These are phyloP conservation scores for Platycheirus albimanus DNA, from an alignment of 2,888 invertebrate species.

Conservation along the genomic window DNA sequence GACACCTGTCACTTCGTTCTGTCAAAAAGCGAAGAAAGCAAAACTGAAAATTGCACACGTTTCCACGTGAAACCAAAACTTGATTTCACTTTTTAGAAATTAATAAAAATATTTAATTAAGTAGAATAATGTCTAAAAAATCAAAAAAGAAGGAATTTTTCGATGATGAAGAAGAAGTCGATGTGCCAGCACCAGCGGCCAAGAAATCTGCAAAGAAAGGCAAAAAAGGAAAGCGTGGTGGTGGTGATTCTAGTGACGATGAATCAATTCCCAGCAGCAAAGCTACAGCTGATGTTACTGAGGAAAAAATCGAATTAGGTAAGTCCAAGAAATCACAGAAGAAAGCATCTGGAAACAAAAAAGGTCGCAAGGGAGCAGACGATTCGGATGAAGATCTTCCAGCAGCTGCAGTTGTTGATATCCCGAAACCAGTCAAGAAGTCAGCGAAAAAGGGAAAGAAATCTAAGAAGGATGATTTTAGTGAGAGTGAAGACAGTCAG, in stretches of 20 bases:
- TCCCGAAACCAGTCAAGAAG: slow-evolving; percentile 69
- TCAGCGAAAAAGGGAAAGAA: slow-evolving; percentile 67
- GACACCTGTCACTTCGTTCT: too few relatives aligned
- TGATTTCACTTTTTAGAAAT: not conserved
- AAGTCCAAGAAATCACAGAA: slow-evolving; percentile 75
- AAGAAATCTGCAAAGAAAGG: slow-evolving; percentile 77
- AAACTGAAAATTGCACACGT: slow-evolving; percentile 62
- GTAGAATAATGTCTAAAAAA: slow-evolving; percentile 77
- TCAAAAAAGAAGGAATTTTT: slow-evolving; percentile 79
- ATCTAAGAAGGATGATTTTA: slow-evolving; percentile 77
- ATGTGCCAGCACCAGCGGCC: slow-evolving; percentile 68
- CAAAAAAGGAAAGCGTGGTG: slow-evolving; percentile 83
- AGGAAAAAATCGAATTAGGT: slow-evolving; percentile 79
- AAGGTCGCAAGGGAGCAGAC: slow-evolving; percentile 74
- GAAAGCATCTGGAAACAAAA: slow-evolving; percentile 77
- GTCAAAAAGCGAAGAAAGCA: not conserved
- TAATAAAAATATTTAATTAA: slow-evolving; percentile 8
- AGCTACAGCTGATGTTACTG: slow-evolving; percentile 76
- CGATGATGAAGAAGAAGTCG: slow-evolving; percentile 77
- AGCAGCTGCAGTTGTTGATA: slow-evolving; percentile 41
- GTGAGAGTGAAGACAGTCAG: slow-evolving; percentile 77
- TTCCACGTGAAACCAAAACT: slow-evolving; percentile 51
- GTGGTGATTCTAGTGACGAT: slow-evolving; percentile 84
- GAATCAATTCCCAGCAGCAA: slow-evolving; percentile 78
- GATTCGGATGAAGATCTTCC: slow-evolving; percentile 73